These are phyloP conservation scores for Crotalus helleri DNA, from an alignment of 2,113 vertebrate species.

Conservation along the genomic window DNA sequence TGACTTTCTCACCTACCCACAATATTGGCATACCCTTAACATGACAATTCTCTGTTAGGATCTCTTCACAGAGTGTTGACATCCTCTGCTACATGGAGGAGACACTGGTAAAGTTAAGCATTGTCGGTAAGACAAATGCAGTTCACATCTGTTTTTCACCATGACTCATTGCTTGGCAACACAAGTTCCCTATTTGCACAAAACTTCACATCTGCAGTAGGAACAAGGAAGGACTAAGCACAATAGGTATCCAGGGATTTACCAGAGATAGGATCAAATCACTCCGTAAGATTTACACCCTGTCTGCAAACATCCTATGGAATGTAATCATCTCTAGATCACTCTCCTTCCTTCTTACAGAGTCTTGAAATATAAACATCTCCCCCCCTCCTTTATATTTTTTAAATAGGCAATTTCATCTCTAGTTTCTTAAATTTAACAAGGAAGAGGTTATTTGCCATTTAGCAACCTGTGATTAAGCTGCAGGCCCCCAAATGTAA, in stretches of 20 bases:
- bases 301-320: background rate
- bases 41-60: background rate
- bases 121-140: background rate
- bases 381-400: background rate
- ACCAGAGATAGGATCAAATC: background rate
- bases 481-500: background rate
- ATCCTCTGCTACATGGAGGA: background rate
- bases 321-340: background rate
- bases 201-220: background rate
- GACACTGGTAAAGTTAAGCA: background rate
- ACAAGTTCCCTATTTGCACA: background rate
- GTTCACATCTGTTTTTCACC: background rate
- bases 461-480: background rate
- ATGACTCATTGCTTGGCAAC: background rate
- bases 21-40: background rate
- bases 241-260: background rate
- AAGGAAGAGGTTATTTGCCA: background rate
- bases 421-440: background rate
- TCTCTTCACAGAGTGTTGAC: background rate
- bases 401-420: background rate
- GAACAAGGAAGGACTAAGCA: background rate
- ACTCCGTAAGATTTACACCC: background rate
- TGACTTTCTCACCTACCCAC: background rate
- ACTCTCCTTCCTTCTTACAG: background rate
- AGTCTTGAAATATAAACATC: background rate